phyloP scores from a whole-genome alignment of 1,140 invertebrate genomes.

The Rhyzopertha dominica region DNA sequence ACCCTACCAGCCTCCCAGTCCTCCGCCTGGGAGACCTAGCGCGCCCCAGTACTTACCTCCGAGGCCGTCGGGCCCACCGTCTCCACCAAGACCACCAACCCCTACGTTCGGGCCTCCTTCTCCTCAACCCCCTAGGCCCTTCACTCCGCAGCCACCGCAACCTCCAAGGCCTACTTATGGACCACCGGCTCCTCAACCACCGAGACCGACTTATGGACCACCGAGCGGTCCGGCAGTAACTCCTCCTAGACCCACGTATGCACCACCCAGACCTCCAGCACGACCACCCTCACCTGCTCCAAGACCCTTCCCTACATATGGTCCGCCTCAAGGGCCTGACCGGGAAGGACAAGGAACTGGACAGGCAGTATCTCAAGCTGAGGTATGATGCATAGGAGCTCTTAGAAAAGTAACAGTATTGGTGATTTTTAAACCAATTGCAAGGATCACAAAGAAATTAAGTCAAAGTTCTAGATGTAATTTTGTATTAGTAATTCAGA shows the following conservation, averaged over 20 bases:
- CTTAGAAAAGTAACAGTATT: too few relatives aligned
- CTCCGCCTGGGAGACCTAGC: not conserved
- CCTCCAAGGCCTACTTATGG: slow-evolving; percentile 18
- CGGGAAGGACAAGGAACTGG: too few relatives aligned
- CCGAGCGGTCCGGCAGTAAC: slow-evolving; percentile 2
- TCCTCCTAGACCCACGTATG: slow-evolving; percentile 13
- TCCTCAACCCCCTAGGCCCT: slow-evolving; percentile 10
- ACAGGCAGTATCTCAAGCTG: too few relatives aligned
- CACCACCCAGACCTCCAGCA: slow-evolving; percentile 9
- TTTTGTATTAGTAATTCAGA: too few relatives aligned
- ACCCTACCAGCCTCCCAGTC: slow-evolving; percentile 5
- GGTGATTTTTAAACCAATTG: too few relatives aligned
- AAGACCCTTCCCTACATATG: slow-evolving; percentile 18
- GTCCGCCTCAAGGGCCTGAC: slow-evolving; percentile 5
- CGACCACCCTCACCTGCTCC: slow-evolving; percentile 6
- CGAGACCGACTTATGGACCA: slow-evolving; percentile 20
- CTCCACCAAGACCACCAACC: slow-evolving; percentile 9
- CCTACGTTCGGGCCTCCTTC: slow-evolving; percentile 14
- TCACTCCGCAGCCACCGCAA: slow-evolving; percentile 11
- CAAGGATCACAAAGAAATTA: too few relatives aligned
- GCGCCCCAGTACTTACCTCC: slow-evolving; percentile 14
- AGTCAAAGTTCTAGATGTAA: too few relatives aligned
- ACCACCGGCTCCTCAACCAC: slow-evolving; percentile 12
- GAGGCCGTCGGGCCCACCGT: slow-evolving; percentile 15
- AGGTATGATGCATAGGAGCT: too few relatives aligned